These are phyloP conservation scores for Perca schrenkii DNA, from an alignment of 2,113 vertebrate species.

Conservation along the genomic window DNA sequence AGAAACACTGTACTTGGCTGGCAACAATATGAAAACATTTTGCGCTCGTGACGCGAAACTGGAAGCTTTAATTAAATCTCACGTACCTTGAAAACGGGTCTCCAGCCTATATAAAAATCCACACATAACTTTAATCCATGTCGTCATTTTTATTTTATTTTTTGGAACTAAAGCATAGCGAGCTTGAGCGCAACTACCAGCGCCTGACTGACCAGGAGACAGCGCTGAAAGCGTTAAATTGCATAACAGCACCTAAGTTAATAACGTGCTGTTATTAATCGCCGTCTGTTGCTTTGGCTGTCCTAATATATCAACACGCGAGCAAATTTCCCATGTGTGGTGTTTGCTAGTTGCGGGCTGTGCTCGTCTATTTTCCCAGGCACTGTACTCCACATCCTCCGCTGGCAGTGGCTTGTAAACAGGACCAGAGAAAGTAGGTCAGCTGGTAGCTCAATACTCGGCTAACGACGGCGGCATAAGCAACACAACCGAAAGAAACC, in stretches of 20 bases:
- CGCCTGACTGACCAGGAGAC: slow-evolving; percentile 26
- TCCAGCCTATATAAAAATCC: slow-evolving; percentile 54
- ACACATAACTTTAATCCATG: slow-evolving; percentile 36
- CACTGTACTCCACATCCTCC: slow-evolving; percentile 75
- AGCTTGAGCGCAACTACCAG: slow-evolving; percentile 21
- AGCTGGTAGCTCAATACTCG: slow-evolving; percentile 81
- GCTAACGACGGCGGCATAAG: slow-evolving; percentile 78
- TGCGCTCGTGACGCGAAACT: slow-evolving; percentile 31
- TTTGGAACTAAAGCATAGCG: slow-evolving; percentile 20
- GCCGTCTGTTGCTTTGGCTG: slow-evolving; percentile 26
- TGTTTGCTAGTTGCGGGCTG: slow-evolving; percentile 30
- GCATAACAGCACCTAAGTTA: slow-evolving; percentile 74
- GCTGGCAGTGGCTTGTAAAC: slow-evolving; percentile 81
- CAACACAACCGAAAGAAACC: slow-evolving; percentile 63
- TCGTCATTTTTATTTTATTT: slow-evolving; percentile 33
- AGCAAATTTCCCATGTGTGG: not conserved
- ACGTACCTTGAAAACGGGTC: slow-evolving; percentile 73
- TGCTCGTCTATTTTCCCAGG: slow-evolving; percentile 67
- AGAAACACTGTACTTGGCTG: slow-evolving; percentile 1
- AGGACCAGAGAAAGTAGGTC: slow-evolving; percentile 88
- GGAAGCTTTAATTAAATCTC: slow-evolving; percentile 47
- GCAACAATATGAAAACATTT: slow-evolving; percentile 27
- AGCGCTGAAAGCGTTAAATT: slow-evolving; percentile 63
- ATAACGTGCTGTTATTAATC: slow-evolving; percentile 61
- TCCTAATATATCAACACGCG: slow-evolving; percentile 15